phyloP scores from a whole-genome alignment of 1,140 invertebrate species.

The Plutomurus gul region DNA sequence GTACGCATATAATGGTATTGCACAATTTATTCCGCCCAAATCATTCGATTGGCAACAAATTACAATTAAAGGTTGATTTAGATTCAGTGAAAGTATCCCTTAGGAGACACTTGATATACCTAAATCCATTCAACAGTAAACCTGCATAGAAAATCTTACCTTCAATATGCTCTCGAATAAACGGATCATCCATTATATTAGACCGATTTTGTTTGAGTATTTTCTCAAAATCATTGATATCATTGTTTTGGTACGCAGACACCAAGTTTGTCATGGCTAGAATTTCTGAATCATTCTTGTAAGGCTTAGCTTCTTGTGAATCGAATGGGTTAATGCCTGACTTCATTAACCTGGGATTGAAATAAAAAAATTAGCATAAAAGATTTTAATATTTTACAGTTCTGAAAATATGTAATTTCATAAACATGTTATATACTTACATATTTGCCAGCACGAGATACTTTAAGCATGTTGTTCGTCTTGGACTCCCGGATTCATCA shows the following conservation, averaged over 20 bases:
- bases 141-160: conserved; percentile 58
- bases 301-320: conserved; percentile 99
- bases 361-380: conserved; percentile 61
- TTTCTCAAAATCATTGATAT: conserved; percentile 97
- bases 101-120: too few species aligned
- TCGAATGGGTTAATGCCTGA: conserved; percentile 99
- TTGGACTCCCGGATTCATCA: conserved; percentile 97
- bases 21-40: too few species aligned
- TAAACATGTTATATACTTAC: conserved; percentile 59
- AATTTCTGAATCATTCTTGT: conserved; percentile 99
- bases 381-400: background rate
- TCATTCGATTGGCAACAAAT: conserved; percentile 14
- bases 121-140: conserved; percentile 16
- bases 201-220: conserved; percentile 94
- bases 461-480: conserved; percentile 96
- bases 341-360: conserved; percentile 84
- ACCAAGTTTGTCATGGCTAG: conserved; percentile 99
- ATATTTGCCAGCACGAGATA: conserved; percentile 99
- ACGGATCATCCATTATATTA: conserved; percentile 99
- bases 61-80: too few species aligned
- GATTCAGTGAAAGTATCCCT: too few species aligned
- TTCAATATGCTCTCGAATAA: conserved; percentile 99
- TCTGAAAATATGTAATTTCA: background rate
- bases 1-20: too few species aligned
- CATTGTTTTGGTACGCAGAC: conserved; percentile 98